Evolutionary conservation across 2,797 vertebrate species (phyloP).

Genomic region (Heteromormyrus szaboi): DNA sequence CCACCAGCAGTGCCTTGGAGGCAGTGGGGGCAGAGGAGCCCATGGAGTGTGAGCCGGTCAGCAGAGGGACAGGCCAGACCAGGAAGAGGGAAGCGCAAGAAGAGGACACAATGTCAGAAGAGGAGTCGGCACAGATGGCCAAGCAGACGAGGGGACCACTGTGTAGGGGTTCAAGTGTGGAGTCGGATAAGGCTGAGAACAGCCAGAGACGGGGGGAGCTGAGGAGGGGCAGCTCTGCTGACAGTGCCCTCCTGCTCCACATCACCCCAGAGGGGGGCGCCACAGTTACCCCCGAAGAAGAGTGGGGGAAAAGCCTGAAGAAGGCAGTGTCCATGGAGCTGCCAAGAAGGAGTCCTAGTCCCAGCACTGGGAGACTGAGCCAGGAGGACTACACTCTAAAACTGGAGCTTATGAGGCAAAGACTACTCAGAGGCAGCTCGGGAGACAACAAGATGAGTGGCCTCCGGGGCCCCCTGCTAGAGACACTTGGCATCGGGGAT

Average conservation of each 20-base stretch:
- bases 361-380: slow-evolving; percentile 70
- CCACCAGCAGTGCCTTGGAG: slow-evolving; percentile 47
- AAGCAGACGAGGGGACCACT: slow-evolving; percentile 67
- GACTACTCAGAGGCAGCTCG: slow-evolving; percentile 75
- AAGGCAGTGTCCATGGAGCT: slow-evolving; percentile 78
- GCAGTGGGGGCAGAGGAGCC: slow-evolving; percentile 41
- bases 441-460: slow-evolving; percentile 90
- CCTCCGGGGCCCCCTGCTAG: slow-evolving; percentile 84
- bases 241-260: slow-evolving; percentile 79
- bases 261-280: slow-evolving; percentile 57
- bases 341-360: slow-evolving; percentile 70
- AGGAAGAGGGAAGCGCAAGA: slow-evolving; percentile 58
- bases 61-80: slow-evolving; percentile 47
- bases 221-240: slow-evolving; percentile 84
- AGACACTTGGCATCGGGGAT: slow-evolving; percentile 79
- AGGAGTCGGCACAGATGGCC: slow-evolving; percentile 60
- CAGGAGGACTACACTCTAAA: slow-evolving; percentile 86
- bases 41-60: slow-evolving; percentile 47
- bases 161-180: slow-evolving; percentile 78
- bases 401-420: slow-evolving; percentile 86
- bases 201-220: slow-evolving; percentile 69
- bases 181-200: slow-evolving; percentile 65
- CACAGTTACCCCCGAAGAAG: slow-evolving; percentile 51
- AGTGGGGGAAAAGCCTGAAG: slow-evolving; percentile 68
- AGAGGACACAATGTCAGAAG: slow-evolving; percentile 62